Percentiles rank a stretch among this genome's conserved stretches.
These are phyloP conservation scores for Agriotes lineatus DNA, from an alignment of 2,888 invertebrate species.

Conservation along the genomic window DNA sequence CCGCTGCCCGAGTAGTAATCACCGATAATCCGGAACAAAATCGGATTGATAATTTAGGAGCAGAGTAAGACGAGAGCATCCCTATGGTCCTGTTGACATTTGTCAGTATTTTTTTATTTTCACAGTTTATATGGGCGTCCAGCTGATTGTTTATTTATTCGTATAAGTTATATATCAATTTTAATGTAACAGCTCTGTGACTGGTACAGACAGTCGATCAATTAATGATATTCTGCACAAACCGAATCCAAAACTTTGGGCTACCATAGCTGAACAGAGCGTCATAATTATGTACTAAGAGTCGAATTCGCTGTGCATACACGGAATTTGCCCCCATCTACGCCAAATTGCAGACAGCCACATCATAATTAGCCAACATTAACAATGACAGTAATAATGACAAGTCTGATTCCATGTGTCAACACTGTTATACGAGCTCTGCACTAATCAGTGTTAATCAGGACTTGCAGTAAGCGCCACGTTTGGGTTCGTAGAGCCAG, in stretches of 20 bases:
- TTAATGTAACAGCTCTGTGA: too few relatives aligned
- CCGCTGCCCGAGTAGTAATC: conserved; percentile 20
- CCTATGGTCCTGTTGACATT: too few relatives aligned
- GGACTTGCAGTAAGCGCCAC: conserved; percentile 31
- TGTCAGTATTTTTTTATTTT: too few relatives aligned
- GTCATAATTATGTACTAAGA: too few relatives aligned
- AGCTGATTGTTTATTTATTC: too few relatives aligned
- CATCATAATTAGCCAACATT: conserved; percentile 36
- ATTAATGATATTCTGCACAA: too few relatives aligned
- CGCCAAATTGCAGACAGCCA: not conserved
- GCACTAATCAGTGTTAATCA: conserved; percentile 40
- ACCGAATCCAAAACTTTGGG: too few relatives aligned
- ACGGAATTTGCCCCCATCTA: not conserved
- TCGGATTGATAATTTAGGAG: conserved; percentile 16
- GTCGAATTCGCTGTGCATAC: not conserved
- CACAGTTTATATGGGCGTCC: too few relatives aligned
- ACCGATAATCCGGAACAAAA: conserved; percentile 23
- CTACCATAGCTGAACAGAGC: too few relatives aligned
- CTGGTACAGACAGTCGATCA: too few relatives aligned
- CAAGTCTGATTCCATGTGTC: conserved; percentile 37
- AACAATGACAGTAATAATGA: conserved; percentile 32
- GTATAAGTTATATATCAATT: too few relatives aligned
- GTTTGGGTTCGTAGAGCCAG: conserved; percentile 23
- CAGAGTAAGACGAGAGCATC: too few relatives aligned
- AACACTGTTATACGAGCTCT: conserved; percentile 37